Evolutionary conservation across 2,797 vertebrate genomes (phyloP).

Genomic region (Rhynchotus rufescens): DNA sequence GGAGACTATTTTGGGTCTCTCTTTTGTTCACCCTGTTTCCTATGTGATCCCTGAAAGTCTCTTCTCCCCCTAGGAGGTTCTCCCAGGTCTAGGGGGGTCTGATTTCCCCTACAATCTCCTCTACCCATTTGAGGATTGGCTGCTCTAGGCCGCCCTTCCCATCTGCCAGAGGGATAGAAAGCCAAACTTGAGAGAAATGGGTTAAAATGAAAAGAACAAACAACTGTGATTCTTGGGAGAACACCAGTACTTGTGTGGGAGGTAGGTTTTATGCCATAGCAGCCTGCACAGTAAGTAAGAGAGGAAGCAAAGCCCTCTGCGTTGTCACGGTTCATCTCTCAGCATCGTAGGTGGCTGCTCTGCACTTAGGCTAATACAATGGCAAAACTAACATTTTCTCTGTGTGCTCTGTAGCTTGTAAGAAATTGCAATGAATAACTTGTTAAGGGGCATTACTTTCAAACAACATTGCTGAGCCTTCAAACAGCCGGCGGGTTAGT

Average conservation of each 20-base stretch:
- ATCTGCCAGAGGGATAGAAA: not conserved
- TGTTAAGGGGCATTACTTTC: not conserved
- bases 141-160: not conserved
- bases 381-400: not conserved
- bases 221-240: not conserved
- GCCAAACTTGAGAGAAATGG: not conserved
- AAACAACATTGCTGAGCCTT: fast-evolving
- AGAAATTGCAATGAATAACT: not conserved
- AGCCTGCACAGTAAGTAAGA: not conserved
- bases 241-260: fast-evolving
- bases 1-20: not conserved
- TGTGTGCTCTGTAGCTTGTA: not conserved
- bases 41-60: not conserved
- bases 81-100: not conserved
- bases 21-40: not conserved
- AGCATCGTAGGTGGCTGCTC: not conserved
- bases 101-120: not conserved
- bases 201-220: not conserved
- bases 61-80: not conserved
- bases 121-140: not conserved
- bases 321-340: not conserved
- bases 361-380: not conserved
- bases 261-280: not conserved
- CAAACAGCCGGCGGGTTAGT: not conserved
- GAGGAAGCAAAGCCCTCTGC: not conserved